Base-by-base conservation (phyloP, 2,113 vertebrate species). In the Solenodon paradoxus region DNA sequence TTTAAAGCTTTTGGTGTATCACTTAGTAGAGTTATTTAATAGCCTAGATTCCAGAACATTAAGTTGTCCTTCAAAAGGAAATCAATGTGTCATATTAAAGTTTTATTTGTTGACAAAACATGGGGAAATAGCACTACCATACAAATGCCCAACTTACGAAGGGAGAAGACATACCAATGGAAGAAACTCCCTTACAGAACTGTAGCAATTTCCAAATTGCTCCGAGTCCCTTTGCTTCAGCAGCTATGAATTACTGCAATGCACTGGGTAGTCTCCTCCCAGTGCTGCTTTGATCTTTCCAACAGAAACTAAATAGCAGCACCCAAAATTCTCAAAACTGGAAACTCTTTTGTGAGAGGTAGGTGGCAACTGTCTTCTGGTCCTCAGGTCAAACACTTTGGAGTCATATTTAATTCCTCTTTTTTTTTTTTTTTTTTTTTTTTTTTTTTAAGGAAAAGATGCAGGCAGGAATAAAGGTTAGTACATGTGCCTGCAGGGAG, bases 61-160 rank as follows among this genome's bases (percentile, higher is more conserved):
- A 79, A 88, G 45, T 92, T 90, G 68, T 74, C n/a, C 55, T 96
- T 94, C 38, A 82, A 78, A 82, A 96, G n/a, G 20, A 88, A 71
- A 80, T 69, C 20, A 57, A 51, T 47, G 79, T 28, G 57, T 61
- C 20, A 83, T 90, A 57, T 38, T 38, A 93, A 86, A 8, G 3
- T 5, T 93, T 2, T 42, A 64, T 83, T 53, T 78, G 20, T 57
- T 68, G 42, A 7, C 5, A 47, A 20, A 90, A 81, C 7, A 66
- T 53, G 16, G 2, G 35, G 17, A 90, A 96, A 72, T 28, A 82
- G 24, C 55, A 96, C 16, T 55, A 38, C 11, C 17, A 69, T 61
- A 71, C 30, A 66, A 94, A 89, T 38, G 30, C 17, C 47, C 55
- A 78, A 53, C 20, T 90, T 51, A 92, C 2, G 5, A 40, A 77